Evolutionary conservation across 2,113 vertebrate species (phyloP), one percentile per base, ranked within the genome.

Genomic region (Poeciliopsis prolifica): DNA sequence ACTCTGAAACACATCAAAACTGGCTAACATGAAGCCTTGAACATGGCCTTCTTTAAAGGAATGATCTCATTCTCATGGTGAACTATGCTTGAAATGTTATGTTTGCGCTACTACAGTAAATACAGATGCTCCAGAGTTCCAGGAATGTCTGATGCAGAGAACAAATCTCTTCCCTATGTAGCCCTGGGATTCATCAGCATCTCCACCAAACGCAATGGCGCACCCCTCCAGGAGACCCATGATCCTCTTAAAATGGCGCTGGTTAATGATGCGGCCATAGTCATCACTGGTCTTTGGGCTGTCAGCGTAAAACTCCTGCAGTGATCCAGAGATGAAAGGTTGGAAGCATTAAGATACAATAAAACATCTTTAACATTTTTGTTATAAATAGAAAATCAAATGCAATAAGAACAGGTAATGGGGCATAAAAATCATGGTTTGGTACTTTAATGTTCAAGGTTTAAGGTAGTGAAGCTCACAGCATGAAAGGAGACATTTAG

Each of bases 291-390:
- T 91, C 73, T 97, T 96, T 22, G 96, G 86, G 0, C 97, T 92
- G 8, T 95, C 93, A 2, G 96, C 96, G 14, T 97, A 97, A 91
- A 97, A 98, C 48, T 97, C 96, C 97, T 98, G 86, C 61, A 65
- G 61, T 3, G 68, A 14, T 51, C 30, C n/a, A 33, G 10, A 9
- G 65, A 12, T 58, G 29, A 1, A 64, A 29, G 0, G 0, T 30
- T 54, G 8, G 9, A 58, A 7, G 61, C 5, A 26, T 15, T 4
- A 19, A 17, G 29, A 29, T 5, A 31, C 14, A 63, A 61, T 2
- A 58, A 35, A 42, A 40, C 9, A 31, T 30, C 9, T 17, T 22
- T 8, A 19, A 35, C 14, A 19, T 17, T 15, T 5, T 17, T 48
- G 44, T 48, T 5, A 48, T 48, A 48, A 48, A 19, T 15, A 48